These are phyloP conservation scores for Microtus richardsoni DNA, from an alignment of 2,113 vertebrate species.

Conservation along the genomic window DNA sequence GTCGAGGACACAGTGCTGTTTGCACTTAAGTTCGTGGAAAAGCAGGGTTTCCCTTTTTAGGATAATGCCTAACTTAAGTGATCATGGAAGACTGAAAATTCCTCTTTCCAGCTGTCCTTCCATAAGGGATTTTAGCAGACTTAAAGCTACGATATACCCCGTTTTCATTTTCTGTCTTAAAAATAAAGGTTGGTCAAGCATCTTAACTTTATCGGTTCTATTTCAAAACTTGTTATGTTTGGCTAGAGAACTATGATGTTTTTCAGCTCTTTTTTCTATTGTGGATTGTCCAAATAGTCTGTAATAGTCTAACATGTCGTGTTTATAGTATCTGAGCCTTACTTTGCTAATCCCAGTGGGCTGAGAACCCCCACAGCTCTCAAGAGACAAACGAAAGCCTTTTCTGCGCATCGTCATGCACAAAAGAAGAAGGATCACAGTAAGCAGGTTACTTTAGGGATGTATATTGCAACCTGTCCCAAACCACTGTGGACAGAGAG, in stretches of 20 bases:
- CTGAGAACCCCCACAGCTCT: background rate
- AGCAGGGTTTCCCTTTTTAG: conserved; percentile 25
- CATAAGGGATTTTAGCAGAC: background rate
- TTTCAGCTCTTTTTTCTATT: background rate
- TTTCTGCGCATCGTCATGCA: background rate
- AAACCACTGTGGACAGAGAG: background rate
- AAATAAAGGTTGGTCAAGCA: conserved; percentile 14
- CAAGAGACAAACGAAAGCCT: conserved; percentile 10
- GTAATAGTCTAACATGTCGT: background rate
- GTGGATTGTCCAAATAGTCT: background rate
- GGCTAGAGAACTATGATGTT: background rate
- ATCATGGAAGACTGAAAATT: background rate
- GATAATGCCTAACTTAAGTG: background rate
- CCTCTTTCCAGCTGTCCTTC: conserved; percentile 2
- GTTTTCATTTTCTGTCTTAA: conserved; percentile 16
- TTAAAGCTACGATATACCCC: background rate
- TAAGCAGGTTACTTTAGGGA: background rate
- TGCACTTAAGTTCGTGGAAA: background rate
- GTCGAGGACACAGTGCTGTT: background rate
- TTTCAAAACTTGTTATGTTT: conserved; percentile 1
- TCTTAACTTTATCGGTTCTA: background rate
- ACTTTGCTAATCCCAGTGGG: background rate
- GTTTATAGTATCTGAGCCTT: background rate
- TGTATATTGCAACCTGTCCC: background rate
- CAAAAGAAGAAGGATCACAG: background rate